Evolutionary conservation across 2,113 vertebrate species (phyloP).

Genomic region (Hipposideros armiger): DNA sequence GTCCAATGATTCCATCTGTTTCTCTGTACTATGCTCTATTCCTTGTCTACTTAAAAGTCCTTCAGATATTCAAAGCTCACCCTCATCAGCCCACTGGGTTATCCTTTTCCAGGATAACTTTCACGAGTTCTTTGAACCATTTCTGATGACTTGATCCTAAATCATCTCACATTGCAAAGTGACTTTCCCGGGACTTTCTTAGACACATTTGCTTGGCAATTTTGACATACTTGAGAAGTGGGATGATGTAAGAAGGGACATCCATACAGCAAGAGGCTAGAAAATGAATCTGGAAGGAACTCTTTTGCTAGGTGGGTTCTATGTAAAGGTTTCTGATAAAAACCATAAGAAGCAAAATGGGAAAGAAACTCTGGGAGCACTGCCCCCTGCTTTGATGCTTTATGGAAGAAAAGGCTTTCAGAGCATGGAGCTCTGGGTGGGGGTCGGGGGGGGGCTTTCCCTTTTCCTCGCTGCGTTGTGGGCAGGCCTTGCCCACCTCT

Average conservation of each 20-base stretch:
- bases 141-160: not conserved
- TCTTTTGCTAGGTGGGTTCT: not conserved
- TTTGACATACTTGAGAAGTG: not conserved
- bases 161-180: not conserved
- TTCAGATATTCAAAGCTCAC: not conserved
- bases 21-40: not conserved
- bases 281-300: not conserved
- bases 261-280: not conserved
- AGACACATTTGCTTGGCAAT: not conserved
- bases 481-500: not conserved
- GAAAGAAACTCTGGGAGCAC: not conserved
- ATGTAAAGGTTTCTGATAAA: not conserved
- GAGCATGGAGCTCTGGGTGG: not conserved
- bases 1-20: not conserved
- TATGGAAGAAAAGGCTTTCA: not conserved
- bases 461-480: not conserved
- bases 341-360: not conserved
- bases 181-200: not conserved
- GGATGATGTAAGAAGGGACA: not conserved
- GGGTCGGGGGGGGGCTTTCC: accelerated
- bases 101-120: not conserved
- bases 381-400: not conserved
- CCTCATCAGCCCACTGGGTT: not conserved
- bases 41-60: not conserved
- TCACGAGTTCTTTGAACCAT: not conserved